Evolutionary conservation across 2,888 invertebrate genomes (phyloP), one percentile per base, ranked within the genome.

Genomic region (Noctua fimbriata): DNA sequence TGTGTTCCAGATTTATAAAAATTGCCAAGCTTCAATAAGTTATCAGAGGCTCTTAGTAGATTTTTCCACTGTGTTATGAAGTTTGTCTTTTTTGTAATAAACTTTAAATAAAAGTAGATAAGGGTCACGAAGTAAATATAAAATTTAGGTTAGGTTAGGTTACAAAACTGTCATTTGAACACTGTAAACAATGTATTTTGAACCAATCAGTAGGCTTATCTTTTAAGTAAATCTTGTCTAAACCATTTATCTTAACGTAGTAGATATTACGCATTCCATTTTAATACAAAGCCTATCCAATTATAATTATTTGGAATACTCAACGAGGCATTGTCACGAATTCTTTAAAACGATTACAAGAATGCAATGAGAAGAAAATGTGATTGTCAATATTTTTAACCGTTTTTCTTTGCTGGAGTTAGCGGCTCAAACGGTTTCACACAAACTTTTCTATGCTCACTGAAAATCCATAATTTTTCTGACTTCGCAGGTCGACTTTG

Each of bases 351-450:
- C 32, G 18, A 44, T 81, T 74, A 65, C n/a, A 58, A 69, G 78
- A 72, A 84, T 55, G 36, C 70, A 81, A 58, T 32, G 41, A 52
- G 81, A 81, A 67, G 14, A 60, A 44, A 81, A 63, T 67, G 52
- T 67, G 36, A 82, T 71, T 47, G 41, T 36, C 21, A 69, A 70
- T 66, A 74, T 81, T 71, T 52, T 69, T 16, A 44, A 81, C 24
- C 28, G 16, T 9, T 41, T 52, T 67, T n/a, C 24, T 69, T 36
- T 21, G 55, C 28, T 49, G 49, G n/a, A 63, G 69, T 72, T 71
- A 65, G 41, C 55, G 18, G 67, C 74, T 72, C 55, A 58, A 69
- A 24, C 0, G 63, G 18, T 7, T 41, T 71, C n/a, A 21, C n/a
- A 44, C 18, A 49, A 72, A 16, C 6, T 69, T 69, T 67, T 32